Evolutionary conservation across 2,113 vertebrate species (phyloP), one percentile per base, ranked within the genome.

Genomic region (Pluvianellus socialis): DNA sequence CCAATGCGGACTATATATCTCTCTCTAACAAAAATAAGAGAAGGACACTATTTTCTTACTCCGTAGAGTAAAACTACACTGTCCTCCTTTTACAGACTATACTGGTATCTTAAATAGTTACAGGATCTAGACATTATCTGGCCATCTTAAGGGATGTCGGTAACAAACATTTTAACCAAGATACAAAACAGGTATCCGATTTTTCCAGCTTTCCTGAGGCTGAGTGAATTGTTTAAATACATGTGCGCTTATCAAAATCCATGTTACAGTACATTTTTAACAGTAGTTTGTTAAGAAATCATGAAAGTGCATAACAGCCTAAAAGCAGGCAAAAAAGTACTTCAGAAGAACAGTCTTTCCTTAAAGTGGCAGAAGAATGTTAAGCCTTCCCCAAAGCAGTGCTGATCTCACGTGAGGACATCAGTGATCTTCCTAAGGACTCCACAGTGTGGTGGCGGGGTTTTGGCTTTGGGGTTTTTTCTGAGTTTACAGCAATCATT

Each of bases 251-350:
- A 96, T 97, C 95, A 97, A 98, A 97, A 95, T 61, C 89, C 93
- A 76, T 66, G 94, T 91, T 97, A 97, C 96, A 97, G 96, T 97
- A 97, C 96, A 97, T 94, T 96, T 96, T 92, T 71, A 97, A 97
- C 96, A 97, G 97, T 90, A 96, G 95, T 96, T 96, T 94, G 93
- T 91, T 94, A 97, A 94, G 96, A 97, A 97, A 92, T 81, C 90
- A 95, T 96, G 96, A 98, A 98, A 98, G 96, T 97, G 97, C 97
- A 94, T 97, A 96, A 97, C 88, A 95, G 97, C 96, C 96, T 97
- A 94, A 89, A 93, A 95, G 94, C 96, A 97, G 97, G 96, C 97
- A 92, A 72, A 86, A 86, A 92, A 93, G 96, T 97, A 96, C 88
- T 94, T 97, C 67, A 86, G 93, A 90, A 92, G 93, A 97, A 96